phyloP scores from a whole-genome alignment of 1,140 invertebrate genomes.

The Tetramorium parvispinum region DNA sequence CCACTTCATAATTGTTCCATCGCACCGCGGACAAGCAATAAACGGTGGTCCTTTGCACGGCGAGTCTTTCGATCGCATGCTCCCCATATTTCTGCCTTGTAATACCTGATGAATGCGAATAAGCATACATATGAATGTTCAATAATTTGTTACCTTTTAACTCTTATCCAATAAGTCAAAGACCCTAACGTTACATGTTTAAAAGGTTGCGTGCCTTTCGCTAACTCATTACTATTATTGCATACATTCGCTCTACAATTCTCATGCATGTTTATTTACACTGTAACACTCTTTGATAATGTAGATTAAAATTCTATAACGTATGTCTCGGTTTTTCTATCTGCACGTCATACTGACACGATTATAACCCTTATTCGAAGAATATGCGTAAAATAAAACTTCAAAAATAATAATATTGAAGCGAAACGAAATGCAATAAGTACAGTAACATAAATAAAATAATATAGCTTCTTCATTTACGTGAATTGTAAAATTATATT shows the following conservation, averaged over 20 bases:
- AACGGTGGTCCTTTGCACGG: conserved; percentile 20
- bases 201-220: conserved; percentile 14
- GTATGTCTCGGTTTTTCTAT: not conserved
- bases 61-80: conserved; percentile 11
- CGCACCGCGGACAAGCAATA: conserved; percentile 55
- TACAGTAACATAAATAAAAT: not conserved
- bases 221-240: not conserved
- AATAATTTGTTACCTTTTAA: not conserved
- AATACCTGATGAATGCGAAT: conserved; percentile 2
- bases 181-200: conserved; percentile 28
- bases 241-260: not conserved
- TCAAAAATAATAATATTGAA: not conserved
- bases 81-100: not conserved
- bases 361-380: not conserved
- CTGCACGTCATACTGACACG: not conserved
- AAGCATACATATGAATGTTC: not conserved
- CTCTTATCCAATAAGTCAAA: conserved; percentile 20
- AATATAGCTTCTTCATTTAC: not conserved
- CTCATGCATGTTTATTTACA: conserved; percentile 42
- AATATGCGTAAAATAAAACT: not conserved
- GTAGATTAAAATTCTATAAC: conserved; percentile 36
- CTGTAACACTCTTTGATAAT: not conserved
- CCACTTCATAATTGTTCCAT: conserved; percentile 71
- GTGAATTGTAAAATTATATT: not conserved
- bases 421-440: not conserved